Percentiles rank a stretch among this genome's conserved stretches.
phyloP scores from a whole-genome alignment of 1,140 invertebrate species.

The Drosophila sturtevanti region DNA sequence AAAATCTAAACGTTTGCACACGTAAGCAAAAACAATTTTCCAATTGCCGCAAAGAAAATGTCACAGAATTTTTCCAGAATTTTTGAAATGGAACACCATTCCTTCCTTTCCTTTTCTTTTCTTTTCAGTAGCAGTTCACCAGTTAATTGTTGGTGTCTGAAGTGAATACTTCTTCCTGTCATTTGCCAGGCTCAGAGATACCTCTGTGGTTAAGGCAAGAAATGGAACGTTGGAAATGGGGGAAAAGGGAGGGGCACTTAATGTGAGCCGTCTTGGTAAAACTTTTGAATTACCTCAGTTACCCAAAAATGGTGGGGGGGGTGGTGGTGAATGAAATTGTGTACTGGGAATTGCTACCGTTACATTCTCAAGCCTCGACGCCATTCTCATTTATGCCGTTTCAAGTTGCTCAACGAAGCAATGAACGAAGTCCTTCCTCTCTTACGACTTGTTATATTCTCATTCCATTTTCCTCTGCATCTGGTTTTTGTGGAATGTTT shows the following conservation, averaged over 20 bases:
- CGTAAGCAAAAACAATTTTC: constrained; percentile 76
- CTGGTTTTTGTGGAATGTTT: constrained; percentile 49
- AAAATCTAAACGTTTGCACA: constrained; percentile 60
- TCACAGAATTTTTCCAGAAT: constrained; percentile 59
- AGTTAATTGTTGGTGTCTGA: constrained; percentile 74
- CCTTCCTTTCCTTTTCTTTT: too few species aligned
- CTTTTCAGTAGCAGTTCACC: too few species aligned
- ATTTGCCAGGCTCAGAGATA: constrained; percentile 52
- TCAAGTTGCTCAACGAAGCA: constrained; percentile 76
- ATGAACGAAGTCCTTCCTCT: constrained; percentile 22
- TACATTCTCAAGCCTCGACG: constrained; percentile 42
- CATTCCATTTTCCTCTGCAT: background rate
- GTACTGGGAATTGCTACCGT: constrained; percentile 61
- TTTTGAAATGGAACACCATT: constrained; percentile 5
- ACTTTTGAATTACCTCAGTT: constrained; percentile 81
- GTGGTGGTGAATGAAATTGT: constrained; percentile 33
- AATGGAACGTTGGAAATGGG: background rate
- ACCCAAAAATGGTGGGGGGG: constrained; percentile 15
- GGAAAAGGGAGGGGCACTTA: constrained; percentile 46
- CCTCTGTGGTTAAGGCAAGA: constrained; percentile 12
- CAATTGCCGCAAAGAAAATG: constrained; percentile 71
- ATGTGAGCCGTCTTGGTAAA: constrained; percentile 65
- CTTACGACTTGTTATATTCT: background rate
- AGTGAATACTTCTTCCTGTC: constrained; percentile 69
- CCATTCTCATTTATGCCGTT: constrained; percentile 73